Evolutionary conservation across 1,140 invertebrate species (phyloP).

Genomic region (Hestina assimilis): DNA sequence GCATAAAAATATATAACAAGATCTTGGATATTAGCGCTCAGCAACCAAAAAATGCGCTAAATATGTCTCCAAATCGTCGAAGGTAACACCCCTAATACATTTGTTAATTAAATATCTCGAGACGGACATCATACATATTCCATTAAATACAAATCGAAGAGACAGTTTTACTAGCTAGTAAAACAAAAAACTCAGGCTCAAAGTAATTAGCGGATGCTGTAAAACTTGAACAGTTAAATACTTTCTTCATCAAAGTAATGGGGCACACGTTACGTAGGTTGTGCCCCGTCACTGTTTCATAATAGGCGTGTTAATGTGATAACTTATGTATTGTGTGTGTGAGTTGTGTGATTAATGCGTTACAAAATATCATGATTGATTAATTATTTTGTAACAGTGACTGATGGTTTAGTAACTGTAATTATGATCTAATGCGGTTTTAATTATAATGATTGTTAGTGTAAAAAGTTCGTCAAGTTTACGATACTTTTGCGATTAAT

Average conservation of each 20-base stretch:
- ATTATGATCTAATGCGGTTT: too few species aligned
- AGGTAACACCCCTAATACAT: too few species aligned
- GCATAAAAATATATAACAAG: too few species aligned
- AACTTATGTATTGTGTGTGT: not conserved
- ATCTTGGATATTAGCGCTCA: too few species aligned
- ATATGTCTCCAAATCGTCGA: too few species aligned
- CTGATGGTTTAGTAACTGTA: not conserved
- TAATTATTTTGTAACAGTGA: not conserved
- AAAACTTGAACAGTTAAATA: constrained; percentile 50
- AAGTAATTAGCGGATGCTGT: constrained; percentile 49
- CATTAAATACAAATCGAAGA: constrained; percentile 14
- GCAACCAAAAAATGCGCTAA: too few species aligned
- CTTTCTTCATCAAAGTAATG: constrained; percentile 66
- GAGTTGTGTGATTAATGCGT: not conserved
- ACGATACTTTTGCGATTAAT: too few species aligned
- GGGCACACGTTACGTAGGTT: constrained; percentile 17
- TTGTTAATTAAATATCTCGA: constrained; percentile 1
- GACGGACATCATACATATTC: constrained; percentile 2
- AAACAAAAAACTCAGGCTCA: constrained; percentile 26
- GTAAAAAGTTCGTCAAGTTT: too few species aligned
- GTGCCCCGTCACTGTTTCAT: constrained; percentile 31
- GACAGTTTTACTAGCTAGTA: constrained; percentile 24
- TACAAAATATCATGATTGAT: not conserved
- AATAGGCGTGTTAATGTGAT: constrained; percentile 16
- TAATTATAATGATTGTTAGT: too few species aligned